Conservation (phyloP, 2,888 invertebrate genomes). For the Netelia inedita region DNA sequence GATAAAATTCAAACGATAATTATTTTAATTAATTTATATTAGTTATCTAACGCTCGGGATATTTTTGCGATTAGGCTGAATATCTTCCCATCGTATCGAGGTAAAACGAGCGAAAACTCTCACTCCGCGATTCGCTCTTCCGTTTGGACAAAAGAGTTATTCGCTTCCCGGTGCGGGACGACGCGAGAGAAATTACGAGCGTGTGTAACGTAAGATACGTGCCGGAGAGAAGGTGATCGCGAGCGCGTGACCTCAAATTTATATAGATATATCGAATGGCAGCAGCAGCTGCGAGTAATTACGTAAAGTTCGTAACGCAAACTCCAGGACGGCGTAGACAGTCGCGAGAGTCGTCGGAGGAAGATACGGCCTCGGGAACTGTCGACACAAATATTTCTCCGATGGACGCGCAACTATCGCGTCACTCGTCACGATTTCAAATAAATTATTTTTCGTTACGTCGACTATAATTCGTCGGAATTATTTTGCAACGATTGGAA, state of each 20-base stretch:
- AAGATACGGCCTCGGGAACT: constrained; percentile 30
- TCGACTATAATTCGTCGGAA: constrained; percentile 6
- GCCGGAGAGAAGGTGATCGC: constrained; percentile 57
- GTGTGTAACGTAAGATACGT: constrained; percentile 48
- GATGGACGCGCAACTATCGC: background rate
- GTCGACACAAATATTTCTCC: constrained; percentile 39
- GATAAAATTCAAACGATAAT: too few relatives aligned
- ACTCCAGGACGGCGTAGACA: constrained; percentile 24
- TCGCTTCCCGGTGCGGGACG: constrained; percentile 43
- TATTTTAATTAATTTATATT: too few relatives aligned
- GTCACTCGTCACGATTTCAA: background rate
- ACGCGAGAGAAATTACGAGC: constrained; percentile 62
- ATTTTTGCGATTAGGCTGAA: too few relatives aligned
- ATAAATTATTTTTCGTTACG: constrained; percentile 24
- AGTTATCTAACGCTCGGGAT: too few relatives aligned
- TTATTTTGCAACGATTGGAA: background rate
- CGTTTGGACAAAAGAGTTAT: constrained; percentile 34
- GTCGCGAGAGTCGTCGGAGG: constrained; percentile 13
- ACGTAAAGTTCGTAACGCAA: constrained; percentile 56
- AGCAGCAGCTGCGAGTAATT: constrained; percentile 23
- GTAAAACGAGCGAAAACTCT: constrained; percentile 47
- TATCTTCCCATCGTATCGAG: too few relatives aligned
- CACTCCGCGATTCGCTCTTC: constrained; percentile 59
- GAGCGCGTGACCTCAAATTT: constrained; percentile 36
- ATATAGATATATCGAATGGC: background rate